A percentile compares a stretch with the other conserved stretches of the same genome.
Conservation (phyloP, 2,888 invertebrate genomes). For the Deilephila porcellus region DNA sequence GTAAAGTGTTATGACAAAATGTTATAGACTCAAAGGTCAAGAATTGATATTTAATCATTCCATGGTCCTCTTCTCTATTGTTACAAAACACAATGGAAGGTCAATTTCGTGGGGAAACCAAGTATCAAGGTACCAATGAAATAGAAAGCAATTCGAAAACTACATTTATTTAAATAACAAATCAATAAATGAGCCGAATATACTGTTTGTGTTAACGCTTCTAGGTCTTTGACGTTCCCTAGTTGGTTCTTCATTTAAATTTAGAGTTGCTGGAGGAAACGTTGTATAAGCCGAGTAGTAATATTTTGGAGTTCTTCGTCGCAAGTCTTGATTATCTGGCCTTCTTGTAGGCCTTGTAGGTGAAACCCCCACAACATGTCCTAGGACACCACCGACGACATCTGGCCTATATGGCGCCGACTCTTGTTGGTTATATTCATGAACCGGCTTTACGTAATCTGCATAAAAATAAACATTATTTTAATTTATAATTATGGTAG, state of each 20-base stretch:
- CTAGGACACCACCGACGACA: slow-evolving; percentile 65
- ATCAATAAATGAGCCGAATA: slow-evolving; percentile 74
- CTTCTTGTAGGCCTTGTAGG: slow-evolving; percentile 55
- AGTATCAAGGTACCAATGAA: slow-evolving; percentile 28
- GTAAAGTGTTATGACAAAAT: slow-evolving; percentile 49
- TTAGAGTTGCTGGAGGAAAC: slow-evolving; percentile 35
- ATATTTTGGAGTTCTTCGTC: slow-evolving; percentile 33
- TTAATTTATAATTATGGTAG: background rate
- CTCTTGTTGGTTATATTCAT: slow-evolving; percentile 57
- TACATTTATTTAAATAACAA: slow-evolving; percentile 66
- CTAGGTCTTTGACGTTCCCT: slow-evolving; percentile 37
- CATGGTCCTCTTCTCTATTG: slow-evolving; percentile 27
- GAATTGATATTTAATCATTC: slow-evolving; percentile 51
- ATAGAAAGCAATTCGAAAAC: slow-evolving; percentile 5
- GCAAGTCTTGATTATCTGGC: slow-evolving; percentile 22
- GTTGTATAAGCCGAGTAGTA: slow-evolving; percentile 37
- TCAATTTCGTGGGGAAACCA: slow-evolving; percentile 34
- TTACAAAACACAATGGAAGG: slow-evolving; percentile 43
- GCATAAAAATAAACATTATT: slow-evolving; percentile 23
- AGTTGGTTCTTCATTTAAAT: slow-evolving; percentile 44
- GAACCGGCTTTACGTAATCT: slow-evolving; percentile 74
- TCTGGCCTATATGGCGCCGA: slow-evolving; percentile 62
- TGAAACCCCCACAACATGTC: slow-evolving; percentile 65
- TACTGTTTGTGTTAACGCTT: slow-evolving; percentile 51
- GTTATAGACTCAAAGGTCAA: slow-evolving; percentile 51